Evolutionary conservation across 1,140 invertebrate genomes (phyloP).

Genomic region (Probaryconus sp.): DNA sequence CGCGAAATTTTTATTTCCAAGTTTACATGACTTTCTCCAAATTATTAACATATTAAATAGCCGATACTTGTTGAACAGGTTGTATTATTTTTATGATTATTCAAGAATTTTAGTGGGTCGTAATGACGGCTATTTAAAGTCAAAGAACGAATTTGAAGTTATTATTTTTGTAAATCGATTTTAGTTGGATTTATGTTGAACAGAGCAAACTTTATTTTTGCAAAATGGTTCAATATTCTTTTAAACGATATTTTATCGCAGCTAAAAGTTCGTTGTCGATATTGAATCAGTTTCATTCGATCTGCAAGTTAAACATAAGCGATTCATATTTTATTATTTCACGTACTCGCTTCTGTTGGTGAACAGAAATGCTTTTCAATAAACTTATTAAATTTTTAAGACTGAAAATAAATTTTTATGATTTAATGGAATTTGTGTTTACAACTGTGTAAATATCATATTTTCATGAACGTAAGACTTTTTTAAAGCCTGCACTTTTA

Average conservation of each 20-base stretch:
- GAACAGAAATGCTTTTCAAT: too few species aligned
- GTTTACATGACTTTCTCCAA: conserved; percentile 49
- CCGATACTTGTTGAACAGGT: conserved; percentile 53
- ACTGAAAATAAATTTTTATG: too few species aligned
- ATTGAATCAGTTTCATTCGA: too few species aligned
- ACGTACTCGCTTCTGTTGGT: too few species aligned
- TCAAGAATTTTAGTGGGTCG: conserved; percentile 50
- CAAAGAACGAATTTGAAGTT: conserved; percentile 48
- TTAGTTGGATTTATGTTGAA: conserved; percentile 30
- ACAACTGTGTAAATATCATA: too few species aligned
- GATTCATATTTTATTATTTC: too few species aligned
- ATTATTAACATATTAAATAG: conserved; percentile 59
- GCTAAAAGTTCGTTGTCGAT: too few species aligned
- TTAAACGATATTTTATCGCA: conserved; percentile 53
- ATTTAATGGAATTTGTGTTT: too few species aligned
- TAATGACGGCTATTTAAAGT: conserved; percentile 47
- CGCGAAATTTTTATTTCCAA: conserved; percentile 28
- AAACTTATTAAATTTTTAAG: too few species aligned
- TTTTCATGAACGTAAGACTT: too few species aligned
- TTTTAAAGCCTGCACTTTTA: too few species aligned
- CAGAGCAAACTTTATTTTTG: conserved; percentile 19
- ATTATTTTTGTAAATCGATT: conserved; percentile 49
- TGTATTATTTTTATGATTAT: conserved; percentile 59
- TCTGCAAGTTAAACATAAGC: too few species aligned
- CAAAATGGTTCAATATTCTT: conserved; percentile 50